A percentile compares a stretch with the other conserved stretches of the same genome.
These are phyloP conservation scores for Onychostruthus taczanowskii DNA, from an alignment of 2,113 vertebrate genomes.

Conservation along the genomic window DNA sequence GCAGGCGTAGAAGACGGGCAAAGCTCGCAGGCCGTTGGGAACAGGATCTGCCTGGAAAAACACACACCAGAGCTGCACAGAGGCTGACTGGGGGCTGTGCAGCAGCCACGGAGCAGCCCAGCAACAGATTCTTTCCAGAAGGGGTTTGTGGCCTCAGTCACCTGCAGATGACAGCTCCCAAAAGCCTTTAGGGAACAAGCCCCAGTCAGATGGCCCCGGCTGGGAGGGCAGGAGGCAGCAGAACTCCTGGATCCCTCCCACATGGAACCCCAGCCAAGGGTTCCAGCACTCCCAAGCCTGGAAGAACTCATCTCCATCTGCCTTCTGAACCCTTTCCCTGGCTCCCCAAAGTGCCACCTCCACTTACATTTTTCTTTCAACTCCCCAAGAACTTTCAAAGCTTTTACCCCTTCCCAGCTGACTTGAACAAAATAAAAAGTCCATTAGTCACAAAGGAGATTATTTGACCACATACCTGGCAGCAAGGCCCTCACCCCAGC, in stretches of 20 bases:
- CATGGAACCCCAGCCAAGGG: fast-evolving
- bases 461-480: not conserved
- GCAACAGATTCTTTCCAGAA: not conserved
- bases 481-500: not conserved
- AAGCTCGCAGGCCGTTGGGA: constrained; percentile 87
- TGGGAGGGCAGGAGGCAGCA: not conserved
- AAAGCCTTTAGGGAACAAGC: not conserved
- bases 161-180: not conserved
- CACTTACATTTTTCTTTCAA: fast-evolving
- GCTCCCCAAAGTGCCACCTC: not conserved
- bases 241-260: not conserved
- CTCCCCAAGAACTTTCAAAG: not conserved
- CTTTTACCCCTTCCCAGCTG: not conserved
- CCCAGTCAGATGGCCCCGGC: fast-evolving
- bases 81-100: fast-evolving
- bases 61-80: not conserved
- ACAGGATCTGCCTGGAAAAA: constrained; percentile 85
- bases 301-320: not conserved
- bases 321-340: not conserved
- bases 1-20: constrained; percentile 92
- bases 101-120: not conserved
- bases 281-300: not conserved
- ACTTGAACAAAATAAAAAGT: not conserved
- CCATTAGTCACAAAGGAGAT: not conserved
- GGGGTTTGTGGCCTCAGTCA: not conserved